These are phyloP conservation scores for Caenorhabditis macrosperma DNA, from an alignment of 2,888 invertebrate genomes.

Conservation along the genomic window DNA sequence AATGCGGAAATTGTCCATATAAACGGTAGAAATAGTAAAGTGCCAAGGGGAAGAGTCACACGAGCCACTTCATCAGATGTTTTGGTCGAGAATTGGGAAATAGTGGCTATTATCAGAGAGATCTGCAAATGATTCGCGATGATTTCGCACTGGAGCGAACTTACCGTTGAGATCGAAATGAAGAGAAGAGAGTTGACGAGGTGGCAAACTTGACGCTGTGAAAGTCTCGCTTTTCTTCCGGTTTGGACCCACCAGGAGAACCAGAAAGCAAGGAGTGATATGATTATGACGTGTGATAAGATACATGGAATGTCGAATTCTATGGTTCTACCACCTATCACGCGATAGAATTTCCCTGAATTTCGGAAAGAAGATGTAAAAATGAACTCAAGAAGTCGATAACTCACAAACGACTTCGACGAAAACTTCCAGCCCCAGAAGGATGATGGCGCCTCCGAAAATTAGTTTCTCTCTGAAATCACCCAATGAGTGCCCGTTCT, in stretches of 20 bases:
- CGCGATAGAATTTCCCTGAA: not conserved
- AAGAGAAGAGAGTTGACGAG: not conserved
- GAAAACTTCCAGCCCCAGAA: not conserved
- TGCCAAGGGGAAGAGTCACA: not conserved
- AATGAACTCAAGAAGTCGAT: not conserved
- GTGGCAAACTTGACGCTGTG: not conserved
- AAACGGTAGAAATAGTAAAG: not conserved
- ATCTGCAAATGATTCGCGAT: not conserved
- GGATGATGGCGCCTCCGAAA: not conserved
- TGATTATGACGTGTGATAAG: not conserved
- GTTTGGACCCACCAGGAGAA: not conserved
- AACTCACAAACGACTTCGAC: not conserved
- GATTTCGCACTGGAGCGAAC: too few relatives aligned
- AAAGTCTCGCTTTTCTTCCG: not conserved
- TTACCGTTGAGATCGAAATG: not conserved
- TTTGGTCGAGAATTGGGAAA: not conserved
- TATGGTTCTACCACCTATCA: not conserved
- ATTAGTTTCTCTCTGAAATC: not conserved
- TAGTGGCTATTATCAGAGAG: not conserved
- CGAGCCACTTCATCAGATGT: not conserved
- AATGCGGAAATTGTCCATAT: not conserved
- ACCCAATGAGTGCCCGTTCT: too few relatives aligned
- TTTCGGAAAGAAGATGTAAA: not conserved
- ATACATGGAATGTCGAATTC: not conserved
- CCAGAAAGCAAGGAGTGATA: not conserved